Percentiles rank a stretch among this genome's conserved stretches.
Conservation (phyloP, 1,140 invertebrate species). For the Copidosoma floridanum region DNA sequence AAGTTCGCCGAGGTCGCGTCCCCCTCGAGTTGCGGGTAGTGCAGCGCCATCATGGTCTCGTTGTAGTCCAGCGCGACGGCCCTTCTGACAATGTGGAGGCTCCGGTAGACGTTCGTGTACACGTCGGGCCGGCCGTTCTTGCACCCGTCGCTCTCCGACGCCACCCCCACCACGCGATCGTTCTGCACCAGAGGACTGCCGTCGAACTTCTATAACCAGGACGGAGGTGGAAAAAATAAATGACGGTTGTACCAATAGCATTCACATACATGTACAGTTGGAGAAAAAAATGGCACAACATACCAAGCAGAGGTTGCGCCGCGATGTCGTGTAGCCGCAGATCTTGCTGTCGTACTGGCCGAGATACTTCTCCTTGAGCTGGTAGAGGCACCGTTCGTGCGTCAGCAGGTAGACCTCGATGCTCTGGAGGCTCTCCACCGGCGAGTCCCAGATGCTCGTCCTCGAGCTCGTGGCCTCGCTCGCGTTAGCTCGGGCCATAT, state of each 20-base stretch:
- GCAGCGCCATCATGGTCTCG: no score
- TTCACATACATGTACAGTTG: no score
- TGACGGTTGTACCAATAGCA: no score
- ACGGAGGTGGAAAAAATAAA: no score
- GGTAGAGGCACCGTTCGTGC: background rate
- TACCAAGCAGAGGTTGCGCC: constrained; percentile 9
- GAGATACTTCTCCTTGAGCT: background rate
- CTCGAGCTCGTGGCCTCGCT: background rate
- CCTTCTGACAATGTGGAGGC: background rate
- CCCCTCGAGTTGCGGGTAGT: no score
- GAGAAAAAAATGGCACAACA: no score
- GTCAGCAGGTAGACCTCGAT: background rate
- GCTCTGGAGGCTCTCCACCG: background rate
- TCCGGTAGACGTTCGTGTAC: background rate
- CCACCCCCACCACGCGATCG: background rate
- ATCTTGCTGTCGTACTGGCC: constrained; percentile 12
- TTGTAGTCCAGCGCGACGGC: background rate
- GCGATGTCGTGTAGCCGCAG: constrained; percentile 5
- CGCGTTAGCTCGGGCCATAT: background rate
- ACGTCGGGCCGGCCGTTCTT: background rate
- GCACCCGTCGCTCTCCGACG: background rate
- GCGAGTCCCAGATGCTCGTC: constrained; percentile 12
- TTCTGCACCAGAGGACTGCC: constrained; percentile 6
- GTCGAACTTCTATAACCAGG: background rate
- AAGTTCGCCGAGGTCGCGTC: no score